Conservation (phyloP, 1,140 invertebrate genomes). For the Psilanteris sp. region DNA sequence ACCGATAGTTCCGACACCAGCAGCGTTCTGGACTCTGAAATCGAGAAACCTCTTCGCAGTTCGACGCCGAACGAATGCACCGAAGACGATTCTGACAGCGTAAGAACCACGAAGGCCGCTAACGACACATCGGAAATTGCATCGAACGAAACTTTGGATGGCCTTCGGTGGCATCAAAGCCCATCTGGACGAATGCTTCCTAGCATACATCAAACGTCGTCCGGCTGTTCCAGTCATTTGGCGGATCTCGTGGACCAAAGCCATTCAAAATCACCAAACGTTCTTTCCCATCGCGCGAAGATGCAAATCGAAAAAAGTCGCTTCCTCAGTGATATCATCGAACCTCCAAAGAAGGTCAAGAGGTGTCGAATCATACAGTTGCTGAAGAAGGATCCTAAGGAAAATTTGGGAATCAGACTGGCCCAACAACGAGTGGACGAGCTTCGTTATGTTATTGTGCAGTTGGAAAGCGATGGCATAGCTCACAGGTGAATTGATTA, state of each 20-base stretch:
- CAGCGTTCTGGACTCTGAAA: slow-evolving; percentile 75
- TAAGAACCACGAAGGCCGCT: slow-evolving; percentile 27
- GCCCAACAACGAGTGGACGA: slow-evolving; percentile 84
- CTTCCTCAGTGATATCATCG: slow-evolving; percentile 76
- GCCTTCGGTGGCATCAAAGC: slow-evolving; percentile 76
- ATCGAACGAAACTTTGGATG: slow-evolving; percentile 62
- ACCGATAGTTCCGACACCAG: slow-evolving; percentile 76
- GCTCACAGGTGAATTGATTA: slow-evolving; percentile 84
- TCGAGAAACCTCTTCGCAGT: slow-evolving; percentile 73
- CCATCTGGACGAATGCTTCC: slow-evolving; percentile 74
- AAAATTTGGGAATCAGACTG: slow-evolving; percentile 85
- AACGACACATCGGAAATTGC: background rate
- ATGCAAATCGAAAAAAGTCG: slow-evolving; percentile 76
- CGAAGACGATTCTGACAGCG: slow-evolving; percentile 57
- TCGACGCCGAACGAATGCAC: slow-evolving; percentile 70
- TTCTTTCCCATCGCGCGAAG: slow-evolving; percentile 69
- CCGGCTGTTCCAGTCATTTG: slow-evolving; percentile 15
- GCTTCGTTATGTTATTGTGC: slow-evolving; percentile 89
- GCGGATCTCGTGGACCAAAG: slow-evolving; percentile 11
- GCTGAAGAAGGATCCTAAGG: slow-evolving; percentile 82
- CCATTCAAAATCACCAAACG: slow-evolving; percentile 13
- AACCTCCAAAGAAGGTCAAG: slow-evolving; percentile 70
- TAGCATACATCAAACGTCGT: slow-evolving; percentile 73
- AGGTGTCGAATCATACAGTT: slow-evolving; percentile 74
- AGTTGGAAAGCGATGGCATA: slow-evolving; percentile 89